Evolutionary conservation across 2,888 invertebrate genomes (phyloP), one percentile per base, ranked within the genome.

Genomic region (Bibio marci): DNA sequence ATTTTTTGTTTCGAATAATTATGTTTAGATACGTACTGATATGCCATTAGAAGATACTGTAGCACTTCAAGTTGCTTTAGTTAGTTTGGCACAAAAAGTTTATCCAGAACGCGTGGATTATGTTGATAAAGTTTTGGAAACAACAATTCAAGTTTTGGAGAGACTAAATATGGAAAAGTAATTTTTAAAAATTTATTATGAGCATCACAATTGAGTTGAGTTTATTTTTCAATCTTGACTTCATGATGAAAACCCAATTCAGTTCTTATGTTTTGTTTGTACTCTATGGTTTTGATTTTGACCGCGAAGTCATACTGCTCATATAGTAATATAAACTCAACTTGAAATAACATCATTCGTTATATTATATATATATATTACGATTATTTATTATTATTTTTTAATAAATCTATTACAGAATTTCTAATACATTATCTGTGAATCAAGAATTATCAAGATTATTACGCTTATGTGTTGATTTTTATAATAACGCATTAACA

Each of bases 41-140:
- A 87, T 98, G 81, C 87, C 94, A 0, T 64, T 85, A 17, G 97
- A 98, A 63, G 97, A 98, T 62, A 90, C 92, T 56, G 78, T 98
- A 14, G 80, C 94, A 7, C 68, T 98, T 40, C 94, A 98, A 68
- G 87, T 95, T 39, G 85, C 97, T 6, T 66, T 98, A 33, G 76
- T 97, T 40, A 91, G 90, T 62, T 66, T 99, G 45, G 94, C 97
- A 0, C 80, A 95, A 52, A 90, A 94, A 53, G 95, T 95, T 56
- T 98, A 98, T 64, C 88, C 92, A 0, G 87, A 91, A 54, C 73
- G 86, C 52, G 78, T 91, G 13, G 86, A 90, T 58, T 95, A 92
- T 55, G 92, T 95, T 3, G 94, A 97, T 59, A 82, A 90, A 55
- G 95, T 97, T 14, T 68, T 97, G 47, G 77, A 83, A 37, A 87